Evolutionary conservation across 1,140 invertebrate species (phyloP).

Genomic region (Temnothorax longispinosus): DNA sequence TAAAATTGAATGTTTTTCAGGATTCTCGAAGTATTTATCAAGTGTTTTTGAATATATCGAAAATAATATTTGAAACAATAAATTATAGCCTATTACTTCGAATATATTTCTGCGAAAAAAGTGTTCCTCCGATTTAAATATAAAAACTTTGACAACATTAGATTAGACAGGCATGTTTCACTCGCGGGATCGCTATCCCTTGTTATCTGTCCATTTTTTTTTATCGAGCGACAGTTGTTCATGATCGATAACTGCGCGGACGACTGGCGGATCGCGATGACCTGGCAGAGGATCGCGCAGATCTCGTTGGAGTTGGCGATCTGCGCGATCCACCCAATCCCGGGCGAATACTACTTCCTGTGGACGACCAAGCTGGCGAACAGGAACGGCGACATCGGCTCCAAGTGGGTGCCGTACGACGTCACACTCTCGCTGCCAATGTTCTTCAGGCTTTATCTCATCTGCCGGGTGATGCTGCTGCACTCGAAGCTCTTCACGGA

Average conservation of each 20-base stretch:
- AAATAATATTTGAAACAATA: neutral
- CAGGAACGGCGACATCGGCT: constrained; percentile 93
- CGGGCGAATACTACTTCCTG: constrained; percentile 97
- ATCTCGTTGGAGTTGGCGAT: constrained; percentile 97
- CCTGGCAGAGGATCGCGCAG: constrained; percentile 97
- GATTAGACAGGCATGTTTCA: neutral
- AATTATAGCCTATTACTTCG: neutral
- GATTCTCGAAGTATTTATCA: too few species aligned
- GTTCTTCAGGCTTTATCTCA: constrained; percentile 99
- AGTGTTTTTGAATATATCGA: neutral
- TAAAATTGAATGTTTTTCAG: too few species aligned
- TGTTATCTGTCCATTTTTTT: constrained; percentile 4
- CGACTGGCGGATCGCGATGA: constrained; percentile 99
- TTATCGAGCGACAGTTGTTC: constrained; percentile 92
- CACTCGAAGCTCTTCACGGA: constrained; percentile 99
- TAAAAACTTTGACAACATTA: neutral
- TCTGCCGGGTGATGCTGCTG: constrained; percentile 99
- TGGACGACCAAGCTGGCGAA: constrained; percentile 98
- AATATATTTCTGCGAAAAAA: neutral
- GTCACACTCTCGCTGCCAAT: constrained; percentile 99
- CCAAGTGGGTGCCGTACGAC: constrained; percentile 96
- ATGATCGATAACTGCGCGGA: constrained; percentile 99
- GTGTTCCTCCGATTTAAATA: neutral
- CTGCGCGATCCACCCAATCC: constrained; percentile 98
- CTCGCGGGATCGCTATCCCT: neutral